Evolutionary conservation across 2,797 vertebrate genomes (phyloP).

Genomic region (Neostethus bicornis): DNA sequence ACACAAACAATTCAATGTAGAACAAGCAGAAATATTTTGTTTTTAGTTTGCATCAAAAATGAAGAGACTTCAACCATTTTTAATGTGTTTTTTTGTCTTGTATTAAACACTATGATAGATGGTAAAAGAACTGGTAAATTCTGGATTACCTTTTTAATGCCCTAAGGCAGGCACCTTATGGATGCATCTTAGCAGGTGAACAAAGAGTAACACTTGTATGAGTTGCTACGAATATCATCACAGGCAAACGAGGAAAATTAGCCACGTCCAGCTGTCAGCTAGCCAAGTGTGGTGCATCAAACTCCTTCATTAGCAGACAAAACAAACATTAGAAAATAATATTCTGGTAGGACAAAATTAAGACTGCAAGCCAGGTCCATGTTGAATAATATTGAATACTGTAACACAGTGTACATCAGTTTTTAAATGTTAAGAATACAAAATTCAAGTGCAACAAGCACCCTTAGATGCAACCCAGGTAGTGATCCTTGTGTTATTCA

Average conservation of each 20-base stretch:
- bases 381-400: constrained; percentile 12
- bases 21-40: no score
- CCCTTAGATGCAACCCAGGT: constrained; percentile 27
- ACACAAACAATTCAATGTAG: background rate
- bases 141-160: constrained; percentile 32
- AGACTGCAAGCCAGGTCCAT: constrained; percentile 8
- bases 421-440: constrained; percentile 35
- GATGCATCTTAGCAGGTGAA: constrained; percentile 41
- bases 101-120: constrained; percentile 27
- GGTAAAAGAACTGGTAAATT: constrained; percentile 28
- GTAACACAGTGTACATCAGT: constrained; percentile 36
- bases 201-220: constrained; percentile 14
- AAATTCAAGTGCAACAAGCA: constrained; percentile 36
- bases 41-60: no score
- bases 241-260: constrained; percentile 9
- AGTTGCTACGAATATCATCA: constrained; percentile 58
- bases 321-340: constrained; percentile 27
- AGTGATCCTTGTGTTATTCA: constrained; percentile 35
- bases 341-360: constrained; percentile 13
- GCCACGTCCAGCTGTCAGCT: constrained; percentile 15
- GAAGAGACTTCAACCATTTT: no score
- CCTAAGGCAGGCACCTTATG: constrained; percentile 46
- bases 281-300: constrained; percentile 30
- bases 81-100: constrained; percentile 1
- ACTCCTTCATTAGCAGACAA: constrained; percentile 32